Percentiles rank a stretch among this genome's conserved stretches.
Evolutionary conservation across 2,797 vertebrate species (phyloP).

Genomic region (Microchirus variegatus): DNA sequence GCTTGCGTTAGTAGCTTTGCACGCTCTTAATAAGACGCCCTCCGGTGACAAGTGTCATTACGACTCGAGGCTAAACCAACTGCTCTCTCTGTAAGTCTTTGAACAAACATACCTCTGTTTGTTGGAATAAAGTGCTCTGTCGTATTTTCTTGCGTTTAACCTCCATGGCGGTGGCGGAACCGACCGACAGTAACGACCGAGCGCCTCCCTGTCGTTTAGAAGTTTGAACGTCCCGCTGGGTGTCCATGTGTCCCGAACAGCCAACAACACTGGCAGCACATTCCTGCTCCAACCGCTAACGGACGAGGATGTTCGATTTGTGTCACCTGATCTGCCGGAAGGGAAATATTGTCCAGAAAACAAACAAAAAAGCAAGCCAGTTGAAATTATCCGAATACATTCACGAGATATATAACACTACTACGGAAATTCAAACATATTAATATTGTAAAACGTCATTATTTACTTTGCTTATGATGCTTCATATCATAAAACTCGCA

Average conservation of each 20-base stretch:
- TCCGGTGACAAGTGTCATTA: slow-evolving; percentile 10
- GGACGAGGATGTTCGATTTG: slow-evolving; percentile 23
- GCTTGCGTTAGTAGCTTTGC: neutral
- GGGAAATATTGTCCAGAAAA: neutral
- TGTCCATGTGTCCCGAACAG: slow-evolving; percentile 64
- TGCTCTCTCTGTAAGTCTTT: neutral
- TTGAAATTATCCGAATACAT: neutral
- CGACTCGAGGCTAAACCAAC: neutral
- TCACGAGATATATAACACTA: neutral
- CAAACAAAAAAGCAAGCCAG: neutral
- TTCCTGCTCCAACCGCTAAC: slow-evolving; percentile 40
- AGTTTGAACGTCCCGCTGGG: slow-evolving; percentile 81
- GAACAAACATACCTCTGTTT: slow-evolving; percentile 70
- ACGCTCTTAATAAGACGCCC: slow-evolving; percentile 29
- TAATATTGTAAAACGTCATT: too few species aligned
- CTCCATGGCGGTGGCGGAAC: slow-evolving; percentile 83
- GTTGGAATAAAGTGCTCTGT: slow-evolving; percentile 72
- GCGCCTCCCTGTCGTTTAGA: slow-evolving; percentile 57
- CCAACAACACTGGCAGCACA: slow-evolving; percentile 27
- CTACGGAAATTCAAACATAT: neutral
- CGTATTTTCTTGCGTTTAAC: slow-evolving; percentile 83
- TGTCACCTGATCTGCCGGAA: rapidly evolving
- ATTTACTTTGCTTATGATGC: neutral
- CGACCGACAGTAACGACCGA: slow-evolving; percentile 58
- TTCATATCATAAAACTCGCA: neutral